Evolutionary conservation across 1,140 invertebrate genomes (phyloP).

Genomic region (Physella acuta): DNA sequence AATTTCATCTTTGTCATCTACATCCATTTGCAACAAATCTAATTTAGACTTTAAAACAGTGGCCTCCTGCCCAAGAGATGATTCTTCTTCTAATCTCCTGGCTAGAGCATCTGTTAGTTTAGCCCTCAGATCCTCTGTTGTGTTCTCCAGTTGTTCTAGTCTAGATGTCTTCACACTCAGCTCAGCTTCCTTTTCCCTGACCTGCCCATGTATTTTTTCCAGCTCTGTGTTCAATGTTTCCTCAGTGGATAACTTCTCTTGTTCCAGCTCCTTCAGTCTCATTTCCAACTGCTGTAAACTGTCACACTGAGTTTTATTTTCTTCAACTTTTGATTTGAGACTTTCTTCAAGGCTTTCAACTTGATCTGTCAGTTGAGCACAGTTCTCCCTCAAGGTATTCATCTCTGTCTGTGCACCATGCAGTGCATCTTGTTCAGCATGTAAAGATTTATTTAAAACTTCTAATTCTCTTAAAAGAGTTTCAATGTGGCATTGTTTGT

Average conservation of each 20-base stretch:
- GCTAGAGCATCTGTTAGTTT: neutral
- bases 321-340: too few species aligned
- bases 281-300: too few species aligned
- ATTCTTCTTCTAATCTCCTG: neutral
- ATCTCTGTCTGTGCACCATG: too few species aligned
- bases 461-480: too few species aligned
- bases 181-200: neutral
- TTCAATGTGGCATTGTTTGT: too few species aligned
- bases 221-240: neutral
- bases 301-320: too few species aligned
- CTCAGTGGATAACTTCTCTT: neutral
- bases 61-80: neutral
- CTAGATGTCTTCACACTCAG: neutral
- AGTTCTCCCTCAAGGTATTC: too few species aligned
- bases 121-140: neutral
- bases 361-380: too few species aligned
- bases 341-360: too few species aligned
- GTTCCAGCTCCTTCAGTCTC: neutral
- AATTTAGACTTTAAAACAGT: constrained; percentile 6
- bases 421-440: too few species aligned
- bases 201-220: neutral
- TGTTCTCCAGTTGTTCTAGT: neutral
- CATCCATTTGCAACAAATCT: constrained; percentile 21
- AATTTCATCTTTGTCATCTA: constrained; percentile 7
- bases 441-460: too few species aligned